Percentiles rank a stretch among this genome's conserved stretches.
Evolutionary conservation across 2,888 invertebrate genomes (phyloP).

Genomic region (Candidula unifasciata): DNA sequence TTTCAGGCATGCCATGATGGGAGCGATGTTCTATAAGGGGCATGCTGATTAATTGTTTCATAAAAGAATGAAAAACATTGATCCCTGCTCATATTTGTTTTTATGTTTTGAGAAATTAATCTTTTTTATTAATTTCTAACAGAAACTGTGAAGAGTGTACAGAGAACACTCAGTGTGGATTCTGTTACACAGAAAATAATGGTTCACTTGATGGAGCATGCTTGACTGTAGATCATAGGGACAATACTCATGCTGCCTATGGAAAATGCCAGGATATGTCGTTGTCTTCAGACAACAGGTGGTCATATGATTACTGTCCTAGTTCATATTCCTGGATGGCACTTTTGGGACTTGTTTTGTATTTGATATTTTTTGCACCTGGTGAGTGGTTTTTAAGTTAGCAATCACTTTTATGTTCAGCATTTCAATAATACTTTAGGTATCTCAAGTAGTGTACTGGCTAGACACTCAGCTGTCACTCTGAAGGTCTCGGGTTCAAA

Average conservation of each 20-base stretch:
- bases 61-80: too few relatives aligned
- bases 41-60: too few relatives aligned
- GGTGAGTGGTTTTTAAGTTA: conserved; percentile 57
- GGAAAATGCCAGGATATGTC: conserved; percentile 66
- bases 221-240: conserved; percentile 60
- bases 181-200: conserved; percentile 75
- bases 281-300: conserved; percentile 57
- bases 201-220: conserved; percentile 75
- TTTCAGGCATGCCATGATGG: too few relatives aligned
- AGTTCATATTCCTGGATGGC: conserved; percentile 78
- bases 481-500: background rate
- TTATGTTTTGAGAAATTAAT: background rate
- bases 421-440: background rate
- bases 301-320: conserved; percentile 79
- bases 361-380: conserved; percentile 80
- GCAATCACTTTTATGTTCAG: background rate
- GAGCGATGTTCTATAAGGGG: too few relatives aligned
- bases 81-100: too few relatives aligned
- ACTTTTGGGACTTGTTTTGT: conserved; percentile 78
- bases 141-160: conserved; percentile 79
- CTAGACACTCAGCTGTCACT: background rate
- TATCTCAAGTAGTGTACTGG: background rate
- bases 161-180: conserved; percentile 78
- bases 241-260: conserved; percentile 56
- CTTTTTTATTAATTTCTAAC: conserved; percentile 19